Conservation (phyloP, 2,888 invertebrate genomes). For the Apotomis capreana region DNA sequence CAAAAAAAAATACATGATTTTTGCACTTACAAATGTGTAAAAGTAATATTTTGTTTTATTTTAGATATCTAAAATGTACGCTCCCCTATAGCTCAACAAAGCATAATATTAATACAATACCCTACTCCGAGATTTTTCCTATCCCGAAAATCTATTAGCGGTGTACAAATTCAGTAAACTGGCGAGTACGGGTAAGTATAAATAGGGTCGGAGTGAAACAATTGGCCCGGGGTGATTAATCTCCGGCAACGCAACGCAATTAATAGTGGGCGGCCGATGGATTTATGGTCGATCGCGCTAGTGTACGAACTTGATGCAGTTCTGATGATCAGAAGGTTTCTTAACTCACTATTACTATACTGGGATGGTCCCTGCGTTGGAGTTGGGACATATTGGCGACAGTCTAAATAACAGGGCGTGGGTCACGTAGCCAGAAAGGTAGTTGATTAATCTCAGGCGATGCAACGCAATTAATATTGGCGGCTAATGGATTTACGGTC, state of each 20-base stretch:
- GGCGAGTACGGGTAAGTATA: conserved; percentile 11
- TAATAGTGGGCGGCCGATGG: not conserved
- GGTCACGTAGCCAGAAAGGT: no score
- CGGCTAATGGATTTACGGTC: no score
- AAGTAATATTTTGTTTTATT: no score
- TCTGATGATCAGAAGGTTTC: not conserved
- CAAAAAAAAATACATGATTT: no score
- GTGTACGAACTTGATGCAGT: not conserved
- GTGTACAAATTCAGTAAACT: conserved; percentile 26
- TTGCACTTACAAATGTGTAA: no score
- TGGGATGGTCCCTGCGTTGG: no score
- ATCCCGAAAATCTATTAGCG: conserved; percentile 12
- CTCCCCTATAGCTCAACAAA: no score
- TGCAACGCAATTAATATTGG: no score
- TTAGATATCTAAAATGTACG: no score
- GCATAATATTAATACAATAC: not conserved
- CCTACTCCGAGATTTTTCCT: conserved; percentile 5
- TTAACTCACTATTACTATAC: not conserved
- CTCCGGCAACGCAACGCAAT: not conserved
- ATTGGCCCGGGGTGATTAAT: conserved; percentile 38
- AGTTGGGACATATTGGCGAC: no score
- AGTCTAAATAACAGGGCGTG: no score
- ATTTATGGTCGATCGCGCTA: not conserved
- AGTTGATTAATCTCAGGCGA: no score
- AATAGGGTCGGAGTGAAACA: conserved; percentile 39